Percentiles rank a stretch among this genome's conserved stretches.
Evolutionary conservation across 2,797 vertebrate genomes (phyloP).

Genomic region (Mormyrus hasselquistii): DNA sequence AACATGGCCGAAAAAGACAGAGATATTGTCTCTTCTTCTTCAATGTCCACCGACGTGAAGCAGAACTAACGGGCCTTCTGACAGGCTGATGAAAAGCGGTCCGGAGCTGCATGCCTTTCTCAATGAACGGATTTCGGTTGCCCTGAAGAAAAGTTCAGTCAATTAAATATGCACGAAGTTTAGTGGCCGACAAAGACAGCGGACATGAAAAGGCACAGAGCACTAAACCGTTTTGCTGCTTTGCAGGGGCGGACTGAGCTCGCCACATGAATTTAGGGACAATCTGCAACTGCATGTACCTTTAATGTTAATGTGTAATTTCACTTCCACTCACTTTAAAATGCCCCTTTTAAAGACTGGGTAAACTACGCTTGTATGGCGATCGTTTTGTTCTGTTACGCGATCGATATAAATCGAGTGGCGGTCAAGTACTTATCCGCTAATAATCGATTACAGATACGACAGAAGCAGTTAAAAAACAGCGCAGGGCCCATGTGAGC

Average conservation of each 20-base stretch:
- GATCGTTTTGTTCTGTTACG: not conserved
- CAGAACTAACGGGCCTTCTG: conserved; percentile 37
- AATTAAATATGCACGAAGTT: conserved; percentile 42
- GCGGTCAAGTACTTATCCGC: not conserved
- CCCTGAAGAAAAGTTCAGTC: conserved; percentile 33
- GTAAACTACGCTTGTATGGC: not conserved
- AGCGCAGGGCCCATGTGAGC: not conserved
- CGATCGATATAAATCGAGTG: not conserved
- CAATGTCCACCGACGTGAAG: conserved; percentile 23
- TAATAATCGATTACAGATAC: conserved; percentile 4
- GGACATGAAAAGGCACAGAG: conserved; percentile 36
- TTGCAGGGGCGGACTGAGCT: not conserved
- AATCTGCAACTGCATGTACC: not conserved
- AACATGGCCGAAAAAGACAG: not conserved
- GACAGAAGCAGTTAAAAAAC: not conserved
- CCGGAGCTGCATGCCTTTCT: conserved; percentile 30
- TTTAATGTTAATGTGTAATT: not conserved
- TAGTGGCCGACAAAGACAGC: conserved; percentile 33
- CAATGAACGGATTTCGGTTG: conserved; percentile 39
- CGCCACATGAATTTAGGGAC: conserved; percentile 20
- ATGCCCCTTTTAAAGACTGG: not conserved
- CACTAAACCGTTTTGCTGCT: conserved; percentile 25
- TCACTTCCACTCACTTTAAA: not conserved
- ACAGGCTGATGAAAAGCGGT: conserved; percentile 38
- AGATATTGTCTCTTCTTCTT: not conserved